Evolutionary conservation across 2,113 vertebrate genomes (phyloP), one percentile per base, ranked within the genome.

Genomic region (Callocephalon fimbriatum): DNA sequence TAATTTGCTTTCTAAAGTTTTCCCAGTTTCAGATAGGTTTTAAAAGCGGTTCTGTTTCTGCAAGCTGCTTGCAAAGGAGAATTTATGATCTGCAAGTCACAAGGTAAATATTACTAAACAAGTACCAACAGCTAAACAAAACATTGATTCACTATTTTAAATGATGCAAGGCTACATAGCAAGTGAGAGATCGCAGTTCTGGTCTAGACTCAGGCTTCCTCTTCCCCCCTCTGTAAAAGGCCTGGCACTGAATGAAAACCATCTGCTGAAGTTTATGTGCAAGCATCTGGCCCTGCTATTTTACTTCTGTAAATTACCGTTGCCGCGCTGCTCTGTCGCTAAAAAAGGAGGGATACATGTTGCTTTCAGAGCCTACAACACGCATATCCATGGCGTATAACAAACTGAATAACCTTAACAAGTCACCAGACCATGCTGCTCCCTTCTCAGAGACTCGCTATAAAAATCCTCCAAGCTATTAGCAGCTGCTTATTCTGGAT

Each of bases 101-200:
- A 40, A 56, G 68, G 61, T 77, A 91, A 94, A 86, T 79, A 86
- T 18, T 53, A 75, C 51, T 63, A 58, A 88, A 91, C 9, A 85
- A 91, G 58, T 88, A 86, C 19, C 35, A 86, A 56, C 62, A 83
- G 59, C 80, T 91, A 76, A 86, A 94, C 53, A 92, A 87, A 96
- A 86, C 84, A 81, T 56, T 47, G 32, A 79, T 92, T 82, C 67
- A 79, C 45, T 86, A 5, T 86, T 93, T 76, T 54, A 81, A 95
- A 73, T 86, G 19, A 95, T 59, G 80, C 56, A 90, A 91, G 23
- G 14, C 51, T 56, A 27, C 16, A 63, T 10, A 77, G 19, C 6
- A 29, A 68, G 31, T 40, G 62, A 81, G 37, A 73, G 44, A 85
- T 12, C 0, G 12, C 58, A 75, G 45, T 22, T 78, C 67, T 73